A percentile compares a stretch with the other conserved stretches of the same genome.
These are phyloP conservation scores for Poeciliopsis gracilis DNA, from an alignment of 2,797 vertebrate species.

Conservation along the genomic window DNA sequence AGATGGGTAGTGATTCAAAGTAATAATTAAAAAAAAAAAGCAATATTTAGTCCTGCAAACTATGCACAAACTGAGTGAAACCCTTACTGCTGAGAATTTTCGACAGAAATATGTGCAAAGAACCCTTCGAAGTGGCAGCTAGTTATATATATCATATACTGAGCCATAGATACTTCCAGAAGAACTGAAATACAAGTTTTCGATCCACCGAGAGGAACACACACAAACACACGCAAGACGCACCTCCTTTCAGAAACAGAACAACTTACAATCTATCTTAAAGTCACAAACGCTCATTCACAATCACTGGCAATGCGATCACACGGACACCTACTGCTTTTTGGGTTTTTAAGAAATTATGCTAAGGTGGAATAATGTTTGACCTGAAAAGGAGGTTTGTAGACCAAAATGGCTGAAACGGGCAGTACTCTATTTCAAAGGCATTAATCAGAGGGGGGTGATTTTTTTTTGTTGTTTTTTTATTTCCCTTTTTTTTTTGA, in stretches of 20 bases:
- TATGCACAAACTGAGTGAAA: slow-evolving; percentile 81
- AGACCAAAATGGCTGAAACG: slow-evolving; percentile 58
- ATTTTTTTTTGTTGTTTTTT: slow-evolving; percentile 3
- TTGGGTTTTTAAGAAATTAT: slow-evolving; percentile 52
- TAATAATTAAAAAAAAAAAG: slow-evolving; percentile 33
- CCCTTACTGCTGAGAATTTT: slow-evolving; percentile 77
- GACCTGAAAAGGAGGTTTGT: slow-evolving; percentile 54
- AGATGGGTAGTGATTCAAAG: slow-evolving; percentile 19
- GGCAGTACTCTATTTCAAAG: slow-evolving; percentile 11
- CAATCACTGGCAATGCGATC: slow-evolving; percentile 48
- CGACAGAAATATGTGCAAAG: slow-evolving; percentile 65
- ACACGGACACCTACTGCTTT: slow-evolving; percentile 61
- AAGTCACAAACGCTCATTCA: slow-evolving; percentile 57
- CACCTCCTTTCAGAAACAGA: slow-evolving; percentile 51
- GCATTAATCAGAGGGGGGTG: slow-evolving; percentile 20
- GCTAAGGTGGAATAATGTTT: slow-evolving; percentile 54
- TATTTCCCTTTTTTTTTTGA: slow-evolving; percentile 13
- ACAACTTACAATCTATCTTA: slow-evolving; percentile 52
- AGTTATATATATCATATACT: slow-evolving; percentile 70
- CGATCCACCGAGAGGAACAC: slow-evolving; percentile 56
- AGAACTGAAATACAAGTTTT: slow-evolving; percentile 64
- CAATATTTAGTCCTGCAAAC: slow-evolving; percentile 54
- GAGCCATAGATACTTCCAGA: slow-evolving; percentile 68
- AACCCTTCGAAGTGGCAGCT: slow-evolving; percentile 73
- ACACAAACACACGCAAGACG: slow-evolving; percentile 34